Evolutionary conservation across 2,113 vertebrate species (phyloP), one percentile per base, ranked within the genome.

Genomic region (Elephantulus edwardii): DNA sequence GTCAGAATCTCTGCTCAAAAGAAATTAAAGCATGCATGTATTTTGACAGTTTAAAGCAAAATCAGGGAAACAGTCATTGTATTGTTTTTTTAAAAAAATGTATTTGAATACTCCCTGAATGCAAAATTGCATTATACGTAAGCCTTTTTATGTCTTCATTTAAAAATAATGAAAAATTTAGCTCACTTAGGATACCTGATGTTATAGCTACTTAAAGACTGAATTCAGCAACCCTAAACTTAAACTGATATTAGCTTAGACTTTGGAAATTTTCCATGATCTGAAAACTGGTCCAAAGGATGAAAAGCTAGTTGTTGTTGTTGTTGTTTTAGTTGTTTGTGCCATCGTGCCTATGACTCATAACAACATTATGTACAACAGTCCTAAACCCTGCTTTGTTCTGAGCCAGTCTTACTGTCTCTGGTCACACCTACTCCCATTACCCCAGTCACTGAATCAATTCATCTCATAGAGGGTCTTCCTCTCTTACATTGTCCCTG

Each of bases 71-170:
- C 13, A 82, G 76, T 8, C 42, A 40, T 3, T 42, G 35, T 40
- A 50, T 64, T 83, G 35, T 84, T 50, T 64, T 19, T 79, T n/a
- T 5, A 46, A 71, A 92, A 44, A 20, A n/a, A n/a, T n/a, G n/a
- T n/a, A 87, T 81, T 80, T 19, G 33, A 75, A 33, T 66, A 77
- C 77, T 86, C 22, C 84, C 58, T 64, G 8, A 91, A 71, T 48
- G 13, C 28, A 93, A 74, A 93, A 74, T 83, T 66, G 24, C 8
- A 88, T 88, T 92, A 33, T 76, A 92, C 86, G 82, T 46, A 10
- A 92, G 64, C 1, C 9, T 90, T 92, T 90, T 64, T 16, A 70
- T 64, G 44, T 89, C 26, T 92, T 93, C 93, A 72, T 93, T 87
- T 94, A 16, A 85, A 89, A 92, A 89, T 81, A 44, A 76, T 84